phyloP scores from a whole-genome alignment of 64 coral and sea anemone species.

The Astreopora myriophthalma region DNA sequence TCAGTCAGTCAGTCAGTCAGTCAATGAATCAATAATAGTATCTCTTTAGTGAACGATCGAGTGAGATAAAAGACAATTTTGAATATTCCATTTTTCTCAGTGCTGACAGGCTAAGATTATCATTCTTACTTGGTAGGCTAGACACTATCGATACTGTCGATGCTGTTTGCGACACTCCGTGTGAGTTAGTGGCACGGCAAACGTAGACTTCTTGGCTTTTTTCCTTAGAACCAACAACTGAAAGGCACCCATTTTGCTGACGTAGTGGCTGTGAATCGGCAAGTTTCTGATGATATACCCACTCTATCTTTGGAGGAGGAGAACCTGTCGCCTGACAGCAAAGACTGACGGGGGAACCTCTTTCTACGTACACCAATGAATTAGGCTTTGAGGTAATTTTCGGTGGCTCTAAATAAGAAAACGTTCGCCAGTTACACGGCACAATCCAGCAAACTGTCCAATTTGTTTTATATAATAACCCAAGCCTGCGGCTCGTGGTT shows the following conservation, averaged over 20 bases:
- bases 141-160: no score
- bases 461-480: background rate
- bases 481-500: background rate
- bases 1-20: no score
- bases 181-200: background rate
- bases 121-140: no score
- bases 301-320: background rate
- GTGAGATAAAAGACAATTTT: no score
- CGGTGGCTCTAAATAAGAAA: background rate
- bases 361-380: background rate
- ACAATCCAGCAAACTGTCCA: background rate
- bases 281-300: background rate
- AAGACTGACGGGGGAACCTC: background rate
- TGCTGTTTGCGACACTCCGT: background rate
- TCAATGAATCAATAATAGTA: no score
- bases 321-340: background rate
- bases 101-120: no score
- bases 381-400: background rate
- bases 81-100: no score
- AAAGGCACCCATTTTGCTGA: slow-evolving; percentile 11
- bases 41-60: no score
- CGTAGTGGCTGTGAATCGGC: background rate
- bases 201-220: background rate
- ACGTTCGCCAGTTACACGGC: no score
- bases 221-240: background rate